Evolutionary conservation across 2,888 invertebrate genomes (phyloP), one percentile per base, ranked within the genome.

Genomic region (Polia nebulosa): DNA sequence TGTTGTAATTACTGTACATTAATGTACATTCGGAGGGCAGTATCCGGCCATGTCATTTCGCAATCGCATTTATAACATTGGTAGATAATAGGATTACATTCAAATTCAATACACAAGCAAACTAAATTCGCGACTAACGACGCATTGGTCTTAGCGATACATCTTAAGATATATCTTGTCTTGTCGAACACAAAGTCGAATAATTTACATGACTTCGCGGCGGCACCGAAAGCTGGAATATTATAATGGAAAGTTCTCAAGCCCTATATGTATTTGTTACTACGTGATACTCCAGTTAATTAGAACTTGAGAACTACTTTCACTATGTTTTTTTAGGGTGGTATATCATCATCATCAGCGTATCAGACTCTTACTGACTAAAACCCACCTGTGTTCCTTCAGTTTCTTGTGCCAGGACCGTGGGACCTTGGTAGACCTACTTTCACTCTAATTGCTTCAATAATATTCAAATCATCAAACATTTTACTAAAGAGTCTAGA

Each of bases 161-260:
- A 58, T 66, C 52, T 25, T n/a, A 52, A 59, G 59, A 58, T 52
- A 72, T 62, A 72, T 75, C 45, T 57, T 65, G 25, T 63, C 59
- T 70, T 60, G 49, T 72, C 39, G 27, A 68, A 76, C 69, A 81
- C 64, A 68, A 79, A 76, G 77, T 77, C 41, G 77, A 70, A 79
- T 80, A 78, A 82, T 84, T 88, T 85, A 84, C 87, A 85, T 62
- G 76, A 57, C 47, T 78, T 73, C 72, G 80, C 64, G 78, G 78
- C 72, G 27, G 55, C 45, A 64, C 82, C 71, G 79, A 82, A 85
- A 86, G 76, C 70, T 51, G 73, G 64, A 66, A 82, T 76, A 76
- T 74, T 76, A 76, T 74, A 81, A 76, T 79, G 64, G 83, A 79
- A 83, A 83, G 78, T 71, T 74, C 63, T 76, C 67, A 77, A 73